Evolutionary conservation across 2,797 vertebrate species (phyloP).

Genomic region (Leptodactylus fallax): DNA sequence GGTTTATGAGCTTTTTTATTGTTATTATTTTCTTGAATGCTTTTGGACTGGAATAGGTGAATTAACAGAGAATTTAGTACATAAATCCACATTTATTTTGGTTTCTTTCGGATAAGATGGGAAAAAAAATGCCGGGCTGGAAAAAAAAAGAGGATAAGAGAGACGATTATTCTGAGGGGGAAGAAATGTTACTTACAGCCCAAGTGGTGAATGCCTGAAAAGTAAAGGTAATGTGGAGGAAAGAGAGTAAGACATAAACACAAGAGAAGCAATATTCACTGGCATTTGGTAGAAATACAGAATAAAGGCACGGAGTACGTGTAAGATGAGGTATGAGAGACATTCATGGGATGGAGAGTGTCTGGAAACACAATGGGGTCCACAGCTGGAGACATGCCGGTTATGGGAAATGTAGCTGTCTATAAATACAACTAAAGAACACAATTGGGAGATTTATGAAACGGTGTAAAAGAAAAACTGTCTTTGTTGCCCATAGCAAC

Average conservation of each 20-base stretch:
- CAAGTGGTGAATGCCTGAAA: slow-evolving; percentile 95
- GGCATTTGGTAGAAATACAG: neutral
- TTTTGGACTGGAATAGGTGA: slow-evolving; percentile 30
- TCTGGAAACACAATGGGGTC: neutral
- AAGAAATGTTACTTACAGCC: slow-evolving; percentile 93
- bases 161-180: slow-evolving; percentile 74
- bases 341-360: neutral
- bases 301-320: neutral
- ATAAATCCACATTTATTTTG: slow-evolving; percentile 14
- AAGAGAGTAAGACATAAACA: slow-evolving; percentile 82
- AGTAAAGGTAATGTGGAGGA: slow-evolving; percentile 87
- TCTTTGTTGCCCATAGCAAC: too few relatives aligned
- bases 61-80: slow-evolving; percentile 24
- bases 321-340: neutral
- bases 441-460: neutral
- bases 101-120: slow-evolving; percentile 29
- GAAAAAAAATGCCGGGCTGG: slow-evolving; percentile 61
- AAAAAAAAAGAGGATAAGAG: slow-evolving; percentile 73
- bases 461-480: too few relatives aligned
- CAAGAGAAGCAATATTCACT: slow-evolving; percentile 28
- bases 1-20: neutral
- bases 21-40: neutral
- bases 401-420: neutral
- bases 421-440: neutral
- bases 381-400: slow-evolving; percentile 1